Base-by-base conservation (phyloP, 2,888 invertebrate genomes). In the Aleiodes leptofemur region DNA sequence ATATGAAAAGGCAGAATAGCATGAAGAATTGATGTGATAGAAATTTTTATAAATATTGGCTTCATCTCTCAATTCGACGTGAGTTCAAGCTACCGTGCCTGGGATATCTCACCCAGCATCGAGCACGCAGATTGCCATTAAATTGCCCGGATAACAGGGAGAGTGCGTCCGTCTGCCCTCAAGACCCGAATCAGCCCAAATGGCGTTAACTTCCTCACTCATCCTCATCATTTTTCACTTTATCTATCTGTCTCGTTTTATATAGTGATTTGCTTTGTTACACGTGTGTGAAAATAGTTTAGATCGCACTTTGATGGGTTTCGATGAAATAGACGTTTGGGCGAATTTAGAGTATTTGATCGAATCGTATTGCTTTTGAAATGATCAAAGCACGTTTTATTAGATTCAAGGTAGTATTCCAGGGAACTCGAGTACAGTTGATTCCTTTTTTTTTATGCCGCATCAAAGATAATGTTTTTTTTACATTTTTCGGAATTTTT, bases 51-150 rank as follows among this genome's bases (percentile, higher is more conserved):
- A 53, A 68, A 48, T 5, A 56, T 55, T 34, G 38, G 16, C 56
- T 50, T 73, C 70, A 71, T 55, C 70, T 77, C 75, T 75, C 75
- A 76, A 76, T 77, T 73, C 75, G 56, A 70, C 70, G 57, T 43
- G 43, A 55, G 57, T 50, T 48, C 66, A 70, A 23, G 57, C 68
- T 61, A 38, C 68, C 55, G 31, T 29, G 43, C 43, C 43, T 23
- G 56, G 55, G 75, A 73, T 73, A 75, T 23, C 23, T 75, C 57
- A 29, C 34, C 34, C 57, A 51, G 66, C 38, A 74, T 59, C 64
- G 72, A 57, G 68, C 50, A 70, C 74, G 69, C 72, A 77, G 72
- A 77, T 77, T 76, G 77, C 48, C 71, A 71, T 73, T 71, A 77
- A 77, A 77, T 77, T 77, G 77, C 53, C 64, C 69, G 50, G 68